phyloP scores from a whole-genome alignment of 2,113 vertebrate species.

The Benitochromis conjunctus region DNA sequence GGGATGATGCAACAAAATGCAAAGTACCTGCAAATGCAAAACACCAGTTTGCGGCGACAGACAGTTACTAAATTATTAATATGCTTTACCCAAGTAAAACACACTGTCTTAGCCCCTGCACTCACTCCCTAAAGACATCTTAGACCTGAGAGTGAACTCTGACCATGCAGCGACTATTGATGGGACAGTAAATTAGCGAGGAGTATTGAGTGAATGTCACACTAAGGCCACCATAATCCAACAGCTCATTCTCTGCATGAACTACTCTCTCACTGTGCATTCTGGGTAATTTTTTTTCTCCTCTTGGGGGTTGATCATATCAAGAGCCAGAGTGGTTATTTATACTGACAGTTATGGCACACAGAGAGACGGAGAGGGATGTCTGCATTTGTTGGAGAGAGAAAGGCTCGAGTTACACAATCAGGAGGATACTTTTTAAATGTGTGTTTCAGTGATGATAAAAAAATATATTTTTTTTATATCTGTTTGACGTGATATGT shows the following conservation, averaged over 20 bases:
- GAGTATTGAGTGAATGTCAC: slow-evolving; percentile 30
- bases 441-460: not conserved
- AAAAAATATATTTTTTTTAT: not conserved
- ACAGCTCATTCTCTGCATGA: slow-evolving; percentile 30
- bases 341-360: slow-evolving; percentile 43
- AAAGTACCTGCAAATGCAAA: not conserved
- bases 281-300: slow-evolving; percentile 60
- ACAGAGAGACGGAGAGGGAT: not conserved
- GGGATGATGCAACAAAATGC: not conserved
- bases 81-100: not conserved
- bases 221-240: slow-evolving; percentile 31
- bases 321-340: slow-evolving; percentile 54
- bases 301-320: slow-evolving; percentile 56
- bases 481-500: not conserved
- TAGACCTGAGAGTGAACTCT: not conserved
- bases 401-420: not conserved
- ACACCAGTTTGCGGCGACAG: not conserved
- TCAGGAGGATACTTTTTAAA: not conserved
- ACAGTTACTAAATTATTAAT: not conserved
- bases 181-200: slow-evolving; percentile 11
- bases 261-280: slow-evolving; percentile 43
- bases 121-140: not conserved
- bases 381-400: not conserved
- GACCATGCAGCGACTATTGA: not conserved
- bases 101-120: not conserved